These are phyloP conservation scores for Athalia cordata DNA, from an alignment of 2,888 invertebrate species.

Conservation along the genomic window DNA sequence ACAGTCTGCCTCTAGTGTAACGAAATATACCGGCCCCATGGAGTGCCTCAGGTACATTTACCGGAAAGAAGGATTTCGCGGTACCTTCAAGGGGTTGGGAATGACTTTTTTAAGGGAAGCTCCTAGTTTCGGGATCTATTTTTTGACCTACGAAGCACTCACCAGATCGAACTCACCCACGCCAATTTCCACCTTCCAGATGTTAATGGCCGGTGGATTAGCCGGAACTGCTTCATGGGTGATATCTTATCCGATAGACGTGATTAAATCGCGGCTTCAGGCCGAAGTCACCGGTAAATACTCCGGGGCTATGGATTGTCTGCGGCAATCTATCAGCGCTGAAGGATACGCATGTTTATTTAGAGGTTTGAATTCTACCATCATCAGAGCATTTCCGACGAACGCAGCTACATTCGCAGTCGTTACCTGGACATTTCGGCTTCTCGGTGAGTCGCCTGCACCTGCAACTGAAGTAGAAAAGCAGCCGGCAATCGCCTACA, in stretches of 20 bases:
- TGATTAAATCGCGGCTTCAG: slow-evolving; percentile 92
- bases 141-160: slow-evolving; percentile 87
- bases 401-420: slow-evolving; percentile 95
- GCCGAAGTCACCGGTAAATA: slow-evolving; percentile 81
- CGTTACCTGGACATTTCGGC: slow-evolving; percentile 85
- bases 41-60: slow-evolving; percentile 81
- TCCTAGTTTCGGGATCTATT: slow-evolving; percentile 91
- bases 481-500: slow-evolving; percentile 61
- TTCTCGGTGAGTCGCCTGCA: slow-evolving; percentile 62
- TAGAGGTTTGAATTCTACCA: slow-evolving; percentile 85
- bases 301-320: slow-evolving; percentile 83
- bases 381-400: slow-evolving; percentile 92
- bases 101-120: slow-evolving; percentile 87
- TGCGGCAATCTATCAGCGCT: slow-evolving; percentile 79
- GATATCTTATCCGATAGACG: slow-evolving; percentile 90
- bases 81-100: slow-evolving; percentile 84
- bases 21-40: slow-evolving; percentile 76
- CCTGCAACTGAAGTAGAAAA: slow-evolving; percentile 57
- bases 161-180: slow-evolving; percentile 74
- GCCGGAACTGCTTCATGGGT: slow-evolving; percentile 93
- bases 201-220: slow-evolving; percentile 88
- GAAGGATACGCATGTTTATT: slow-evolving; percentile 86
- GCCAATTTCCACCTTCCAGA: slow-evolving; percentile 79
- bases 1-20: slow-evolving; percentile 70
- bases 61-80: slow-evolving; percentile 80